Evolutionary conservation across 1,140 invertebrate genomes (phyloP).

Genomic region (Brevipalpus yothersi): DNA sequence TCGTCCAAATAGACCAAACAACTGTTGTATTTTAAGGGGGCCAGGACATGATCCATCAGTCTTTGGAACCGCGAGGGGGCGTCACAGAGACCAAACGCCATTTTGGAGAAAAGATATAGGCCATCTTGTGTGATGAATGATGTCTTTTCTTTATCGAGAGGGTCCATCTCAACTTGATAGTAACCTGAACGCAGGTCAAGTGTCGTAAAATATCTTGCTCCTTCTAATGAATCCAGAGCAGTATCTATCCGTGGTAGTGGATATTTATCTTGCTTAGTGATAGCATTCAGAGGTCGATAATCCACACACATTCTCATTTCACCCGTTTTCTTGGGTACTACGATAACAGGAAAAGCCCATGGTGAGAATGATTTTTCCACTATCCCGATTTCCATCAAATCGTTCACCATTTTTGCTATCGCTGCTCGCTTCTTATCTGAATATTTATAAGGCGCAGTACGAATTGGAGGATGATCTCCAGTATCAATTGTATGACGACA

Average conservation of each 20-base stretch:
- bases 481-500: background rate
- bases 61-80: constrained; percentile 14
- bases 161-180: constrained; percentile 3
- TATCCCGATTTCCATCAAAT: too few relatives aligned
- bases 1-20: constrained; percentile 15
- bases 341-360: background rate
- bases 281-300: background rate
- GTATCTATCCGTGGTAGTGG: background rate
- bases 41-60: constrained; percentile 13
- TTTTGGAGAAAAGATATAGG: constrained; percentile 9
- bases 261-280: background rate
- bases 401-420: background rate
- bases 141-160: constrained; percentile 3
- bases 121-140: constrained; percentile 5
- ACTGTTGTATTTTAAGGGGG: constrained; percentile 2
- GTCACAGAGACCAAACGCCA: constrained; percentile 13
- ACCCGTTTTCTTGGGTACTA: background rate
- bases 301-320: background rate
- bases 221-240: background rate
- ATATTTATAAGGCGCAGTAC: background rate
- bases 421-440: background rate
- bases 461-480: background rate
- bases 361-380: too few relatives aligned
- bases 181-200: constrained; percentile 9
- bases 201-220: background rate